phyloP scores from a whole-genome alignment of 2,797 vertebrate genomes.

The Darevskia mixta region DNA sequence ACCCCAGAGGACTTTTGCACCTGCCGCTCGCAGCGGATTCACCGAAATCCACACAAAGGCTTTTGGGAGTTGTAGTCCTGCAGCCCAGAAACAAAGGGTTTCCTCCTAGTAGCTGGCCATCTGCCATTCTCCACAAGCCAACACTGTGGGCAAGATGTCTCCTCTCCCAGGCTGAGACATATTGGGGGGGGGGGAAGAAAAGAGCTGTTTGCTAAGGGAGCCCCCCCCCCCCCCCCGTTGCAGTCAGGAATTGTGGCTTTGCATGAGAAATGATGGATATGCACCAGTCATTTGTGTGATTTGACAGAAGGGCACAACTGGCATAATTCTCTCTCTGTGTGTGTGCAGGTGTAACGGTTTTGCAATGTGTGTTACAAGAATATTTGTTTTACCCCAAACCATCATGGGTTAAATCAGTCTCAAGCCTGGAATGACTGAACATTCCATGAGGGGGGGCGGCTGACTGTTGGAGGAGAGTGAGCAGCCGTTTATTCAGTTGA shows the following conservation, averaged over 20 bases:
- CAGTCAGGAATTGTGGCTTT: not conserved
- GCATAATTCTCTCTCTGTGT: not conserved
- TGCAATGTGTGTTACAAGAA: too few species aligned
- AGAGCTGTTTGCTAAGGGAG: not conserved
- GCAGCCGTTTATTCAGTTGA: too few species aligned
- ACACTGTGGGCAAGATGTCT: constrained; percentile 9
- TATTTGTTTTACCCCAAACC: too few species aligned
- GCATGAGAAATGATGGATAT: not conserved
- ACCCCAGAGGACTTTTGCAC: not conserved
- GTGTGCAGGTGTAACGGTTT: not conserved
- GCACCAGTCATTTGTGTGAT: not conserved
- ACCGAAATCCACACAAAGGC: not conserved
- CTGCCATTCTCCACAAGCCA: constrained; percentile 17
- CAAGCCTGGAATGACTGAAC: too few species aligned
- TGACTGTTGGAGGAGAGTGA: too few species aligned
- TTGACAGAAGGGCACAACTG: not conserved
- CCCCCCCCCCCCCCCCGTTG: too few species aligned
- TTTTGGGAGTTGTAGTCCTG: constrained; percentile 29
- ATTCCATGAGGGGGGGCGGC: too few species aligned
- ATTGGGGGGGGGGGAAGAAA: too few species aligned
- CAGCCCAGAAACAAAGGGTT: constrained; percentile 19
- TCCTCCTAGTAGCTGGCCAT: not conserved
- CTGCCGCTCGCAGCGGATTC: not conserved
- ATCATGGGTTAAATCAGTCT: too few species aligned
- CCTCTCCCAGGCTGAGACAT: not conserved